Evolutionary conservation across 2,888 invertebrate genomes (phyloP), one percentile per base, ranked within the genome.

Genomic region (Sympetrum striolatum): DNA sequence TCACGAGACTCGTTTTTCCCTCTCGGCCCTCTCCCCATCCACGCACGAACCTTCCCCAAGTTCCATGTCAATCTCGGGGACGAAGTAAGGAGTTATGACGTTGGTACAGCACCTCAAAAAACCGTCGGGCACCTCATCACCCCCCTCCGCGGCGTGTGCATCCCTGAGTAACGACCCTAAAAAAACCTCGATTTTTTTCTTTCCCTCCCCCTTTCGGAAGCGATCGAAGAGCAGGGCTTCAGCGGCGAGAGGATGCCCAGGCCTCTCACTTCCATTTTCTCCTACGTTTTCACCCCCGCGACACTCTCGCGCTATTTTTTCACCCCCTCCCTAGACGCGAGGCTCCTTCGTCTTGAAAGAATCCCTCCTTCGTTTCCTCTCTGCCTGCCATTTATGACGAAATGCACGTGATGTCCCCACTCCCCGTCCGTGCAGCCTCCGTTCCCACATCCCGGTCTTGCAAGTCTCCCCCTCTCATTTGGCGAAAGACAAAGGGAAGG

Each of bases 101-200:
- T 22, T 39, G 22, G 44, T 25, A 73, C 22, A 31, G 31, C 81
- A 18, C 31, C 31, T 82, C 31, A 58, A 53, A 39, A 31, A 64
- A 58, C 31, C 35, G 82, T 14, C 58, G 39, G 86, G 60, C n/a
- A 64, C 86, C 86, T 37, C 60, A 64, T 39, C 58, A n/a, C 10
- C 81, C 81, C 44, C 44, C 44, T 3, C 58, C 64, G 5, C 12
- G 58, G 22, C 60, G 60, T 60, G 37, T 86, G 60, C 60, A 86
- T 86, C 60, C 86, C 86, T 18, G 86, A 58, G 86, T 86, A 86
- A 86, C 37, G 86, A 86, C 60, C 86, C 86, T 86, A 53, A 58
- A 58, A 58, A 73, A 73, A 73, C 73, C 73, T 73, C 10, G 31
- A 25, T 35, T 48, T 82, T 44, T 82, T 58, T 18, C 82, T n/a